Base-by-base conservation (phyloP, 92 coral and sea anemone genomes). In the Zoanthus sociatus region DNA sequence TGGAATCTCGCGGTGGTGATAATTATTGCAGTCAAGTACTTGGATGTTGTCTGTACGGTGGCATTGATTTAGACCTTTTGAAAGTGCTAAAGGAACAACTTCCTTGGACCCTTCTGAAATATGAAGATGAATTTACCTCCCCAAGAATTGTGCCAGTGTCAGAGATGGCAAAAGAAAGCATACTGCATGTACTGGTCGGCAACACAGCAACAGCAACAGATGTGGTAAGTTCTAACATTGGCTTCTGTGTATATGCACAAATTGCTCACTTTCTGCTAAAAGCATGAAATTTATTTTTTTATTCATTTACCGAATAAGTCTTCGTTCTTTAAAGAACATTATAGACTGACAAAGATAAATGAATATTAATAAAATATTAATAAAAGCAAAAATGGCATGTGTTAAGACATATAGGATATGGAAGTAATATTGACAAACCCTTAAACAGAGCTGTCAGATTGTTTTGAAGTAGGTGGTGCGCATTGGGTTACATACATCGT, bases 91-190 rank as follows among this genome's bases (percentile, higher is more conserved):
- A 56, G 17, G 13, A 14, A 14, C 64, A 56, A 56, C 64, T 56
- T 56, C 64, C 64, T 56, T 56, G 64, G 64, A 56, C 64, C 64
- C 64, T 56, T 56, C 64, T 56, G 64, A 56, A 56, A 56, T 56
- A 56, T 56, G 64, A 56, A 56, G 64, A 3, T 56, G 64, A 56
- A 56, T 7, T 10, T 56, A 10, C 64, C 64, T 56, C 63, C 63
- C 63, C 13, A 56, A 56, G 64, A 56, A 56, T 56, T 56, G 14
- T 56, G 64, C 64, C 64, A 56, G 64, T 56, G 64, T 56, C 64
- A 56, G 64, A 56, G 64, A 56, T 56, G 64, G 64, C 64, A 56
- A 56, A 56, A 56, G 64, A 56, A 56, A 56, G 3, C 13, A 56
- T 56, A 56, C 64, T 56, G 15, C 64, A 56, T 56, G 64, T 56